These are phyloP conservation scores for Prorops nasuta DNA, from an alignment of 1,140 invertebrate species.

Conservation along the genomic window DNA sequence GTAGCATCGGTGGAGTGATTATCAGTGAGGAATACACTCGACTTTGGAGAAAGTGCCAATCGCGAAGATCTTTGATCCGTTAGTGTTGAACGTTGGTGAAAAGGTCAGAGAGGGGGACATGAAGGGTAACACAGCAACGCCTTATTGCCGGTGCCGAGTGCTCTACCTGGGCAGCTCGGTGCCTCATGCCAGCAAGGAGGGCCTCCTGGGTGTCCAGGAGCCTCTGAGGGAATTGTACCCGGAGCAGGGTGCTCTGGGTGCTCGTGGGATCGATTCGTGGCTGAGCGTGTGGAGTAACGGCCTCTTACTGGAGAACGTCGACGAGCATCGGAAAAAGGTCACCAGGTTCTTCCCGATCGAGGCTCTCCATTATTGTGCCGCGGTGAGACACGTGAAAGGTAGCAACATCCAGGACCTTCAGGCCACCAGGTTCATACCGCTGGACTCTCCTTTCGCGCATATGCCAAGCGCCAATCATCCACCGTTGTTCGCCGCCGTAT, in stretches of 20 bases:
- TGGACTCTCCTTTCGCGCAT: constrained; percentile 93
- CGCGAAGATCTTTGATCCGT: no score
- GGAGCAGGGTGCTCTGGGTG: constrained; percentile 79
- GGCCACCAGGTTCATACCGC: constrained; percentile 85
- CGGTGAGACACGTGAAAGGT: constrained; percentile 81
- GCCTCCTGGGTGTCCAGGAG: constrained; percentile 95
- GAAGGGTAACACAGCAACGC: constrained; percentile 65
- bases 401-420: constrained; percentile 58
- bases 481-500: constrained; percentile 94
- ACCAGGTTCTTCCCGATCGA: constrained; percentile 97
- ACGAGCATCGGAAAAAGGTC: constrained; percentile 91
- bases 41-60: no score
- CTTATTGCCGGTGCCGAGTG: constrained; percentile 94
- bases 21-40: no score
- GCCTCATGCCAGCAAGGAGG: constrained; percentile 96
- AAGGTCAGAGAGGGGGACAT: constrained; percentile 23
- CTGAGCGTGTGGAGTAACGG: constrained; percentile 97
- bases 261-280: constrained; percentile 95
- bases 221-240: constrained; percentile 95
- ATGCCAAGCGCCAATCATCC: constrained; percentile 88
- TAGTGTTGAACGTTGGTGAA: background rate
- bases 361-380: constrained; percentile 95
- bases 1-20: no score
- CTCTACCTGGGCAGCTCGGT: constrained; percentile 96
- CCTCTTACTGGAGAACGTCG: constrained; percentile 92